Percentiles rank a stretch among this genome's conserved stretches.
phyloP scores from a whole-genome alignment of 64 coral and sea anemone genomes.

The Catalaphyllia jardinei region DNA sequence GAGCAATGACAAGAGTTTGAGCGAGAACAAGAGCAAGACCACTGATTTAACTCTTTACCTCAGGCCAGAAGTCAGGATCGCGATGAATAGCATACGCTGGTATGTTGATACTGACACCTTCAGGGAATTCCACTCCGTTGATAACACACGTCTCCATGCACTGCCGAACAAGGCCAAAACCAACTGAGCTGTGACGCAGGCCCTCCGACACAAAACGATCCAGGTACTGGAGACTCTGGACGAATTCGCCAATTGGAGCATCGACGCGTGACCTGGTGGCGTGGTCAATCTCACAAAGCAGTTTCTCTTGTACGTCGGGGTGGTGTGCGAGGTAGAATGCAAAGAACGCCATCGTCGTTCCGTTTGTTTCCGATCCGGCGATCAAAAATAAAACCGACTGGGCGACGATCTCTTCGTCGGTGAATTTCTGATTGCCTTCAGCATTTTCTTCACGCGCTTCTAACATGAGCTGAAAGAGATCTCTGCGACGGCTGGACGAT shows the following conservation, averaged over 20 bases:
- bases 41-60: not conserved
- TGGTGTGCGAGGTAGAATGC: slow-evolving; percentile 41
- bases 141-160: slow-evolving; percentile 47
- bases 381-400: slow-evolving; percentile 40
- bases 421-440: not conserved
- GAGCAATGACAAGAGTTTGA: no score
- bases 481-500: not conserved
- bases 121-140: slow-evolving; percentile 46
- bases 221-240: slow-evolving; percentile 41
- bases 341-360: not conserved
- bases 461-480: slow-evolving; percentile 46
- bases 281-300: slow-evolving; percentile 35
- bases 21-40: no score
- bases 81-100: slow-evolving; percentile 33
- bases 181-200: slow-evolving; percentile 9
- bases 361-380: slow-evolving; percentile 37
- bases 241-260: slow-evolving; percentile 1
- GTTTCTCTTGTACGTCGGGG: slow-evolving; percentile 34
- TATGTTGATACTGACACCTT: slow-evolving; percentile 15
- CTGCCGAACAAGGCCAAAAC: slow-evolving; percentile 9
- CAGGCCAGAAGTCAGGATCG: slow-evolving; percentile 31
- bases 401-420: slow-evolving; percentile 38
- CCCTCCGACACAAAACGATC: slow-evolving; percentile 38
- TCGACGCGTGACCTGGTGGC: not conserved
- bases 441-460: not conserved